phyloP scores from a whole-genome alignment of 1,140 invertebrate genomes.

The Thaumatotibia leucotreta region DNA sequence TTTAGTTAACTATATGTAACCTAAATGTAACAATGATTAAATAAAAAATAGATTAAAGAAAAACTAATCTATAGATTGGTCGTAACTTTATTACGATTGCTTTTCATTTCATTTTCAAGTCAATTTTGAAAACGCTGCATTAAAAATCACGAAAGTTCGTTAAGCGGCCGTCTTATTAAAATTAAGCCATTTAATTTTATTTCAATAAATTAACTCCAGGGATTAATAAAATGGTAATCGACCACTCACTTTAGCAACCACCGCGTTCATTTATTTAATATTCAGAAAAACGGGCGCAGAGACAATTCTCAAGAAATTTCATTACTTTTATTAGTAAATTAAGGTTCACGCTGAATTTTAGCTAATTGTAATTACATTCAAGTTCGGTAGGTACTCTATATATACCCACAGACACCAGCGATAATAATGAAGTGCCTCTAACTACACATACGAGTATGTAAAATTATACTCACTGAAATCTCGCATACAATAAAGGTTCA shows the following conservation, averaged over 20 bases:
- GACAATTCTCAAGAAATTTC: neutral
- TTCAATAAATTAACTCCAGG: slow-evolving; percentile 13
- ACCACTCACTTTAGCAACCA: neutral
- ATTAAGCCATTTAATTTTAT: slow-evolving; percentile 9
- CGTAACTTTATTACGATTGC: neutral
- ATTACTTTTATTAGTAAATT: neutral
- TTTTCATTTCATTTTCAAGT: neutral
- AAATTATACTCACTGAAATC: too few relatives aligned
- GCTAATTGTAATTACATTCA: neutral
- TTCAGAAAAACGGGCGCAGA: neutral
- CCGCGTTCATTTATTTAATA: slow-evolving; percentile 6
- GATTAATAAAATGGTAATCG: slow-evolving; percentile 14
- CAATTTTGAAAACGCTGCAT: neutral
- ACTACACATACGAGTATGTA: too few relatives aligned
- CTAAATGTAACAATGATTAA: too few relatives aligned
- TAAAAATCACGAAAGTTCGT: neutral
- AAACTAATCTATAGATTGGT: too few relatives aligned
- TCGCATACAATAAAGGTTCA: too few relatives aligned
- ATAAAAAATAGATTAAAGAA: too few relatives aligned
- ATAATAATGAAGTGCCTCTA: too few relatives aligned
- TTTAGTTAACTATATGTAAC: too few relatives aligned
- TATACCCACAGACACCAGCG: too few relatives aligned
- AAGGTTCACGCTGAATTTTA: neutral
- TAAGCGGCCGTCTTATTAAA: neutral
- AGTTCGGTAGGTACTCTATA: neutral